Conservation (phyloP, 2,113 vertebrate genomes). For the Leucoraja erinaceus region DNA sequence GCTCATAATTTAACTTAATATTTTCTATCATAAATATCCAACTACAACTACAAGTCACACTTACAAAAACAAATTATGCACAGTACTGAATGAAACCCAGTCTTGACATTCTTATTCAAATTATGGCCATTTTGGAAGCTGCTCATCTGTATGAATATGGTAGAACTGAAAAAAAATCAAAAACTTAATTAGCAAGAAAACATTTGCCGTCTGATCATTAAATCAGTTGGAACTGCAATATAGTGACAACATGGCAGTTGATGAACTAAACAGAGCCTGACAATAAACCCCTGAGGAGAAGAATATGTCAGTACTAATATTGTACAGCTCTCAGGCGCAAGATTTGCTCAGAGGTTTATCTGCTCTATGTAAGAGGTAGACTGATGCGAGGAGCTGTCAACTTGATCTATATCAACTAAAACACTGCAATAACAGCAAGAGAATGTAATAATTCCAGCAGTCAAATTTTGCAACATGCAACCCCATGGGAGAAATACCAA, state of each 20-base stretch:
- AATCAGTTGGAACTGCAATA: slow-evolving; percentile 36
- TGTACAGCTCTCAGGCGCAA: slow-evolving; percentile 36
- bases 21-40: no score
- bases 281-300: slow-evolving; percentile 40
- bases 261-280: slow-evolving; percentile 43
- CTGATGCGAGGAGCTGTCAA: slow-evolving; percentile 25
- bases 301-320: slow-evolving; percentile 43
- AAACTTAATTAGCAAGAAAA: not conserved
- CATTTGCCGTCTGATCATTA: slow-evolving; percentile 42
- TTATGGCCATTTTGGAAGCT: not conserved
- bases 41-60: not conserved
- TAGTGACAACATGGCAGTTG: slow-evolving; percentile 40
- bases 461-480: slow-evolving; percentile 26
- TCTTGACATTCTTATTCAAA: not conserved
- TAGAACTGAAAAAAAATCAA: accelerated
- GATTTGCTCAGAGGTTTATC: slow-evolving; percentile 41
- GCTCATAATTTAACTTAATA: not conserved
- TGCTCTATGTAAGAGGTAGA: not conserved
- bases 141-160: not conserved
- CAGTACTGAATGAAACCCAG: not conserved
- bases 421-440: slow-evolving; percentile 17
- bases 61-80: not conserved
- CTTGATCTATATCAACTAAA: not conserved
- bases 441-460: slow-evolving; percentile 16
- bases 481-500: not conserved